Evolutionary conservation across 2,797 vertebrate genomes (phyloP), one percentile per base, ranked within the genome.

Genomic region (Propithecus perrieri): DNA sequence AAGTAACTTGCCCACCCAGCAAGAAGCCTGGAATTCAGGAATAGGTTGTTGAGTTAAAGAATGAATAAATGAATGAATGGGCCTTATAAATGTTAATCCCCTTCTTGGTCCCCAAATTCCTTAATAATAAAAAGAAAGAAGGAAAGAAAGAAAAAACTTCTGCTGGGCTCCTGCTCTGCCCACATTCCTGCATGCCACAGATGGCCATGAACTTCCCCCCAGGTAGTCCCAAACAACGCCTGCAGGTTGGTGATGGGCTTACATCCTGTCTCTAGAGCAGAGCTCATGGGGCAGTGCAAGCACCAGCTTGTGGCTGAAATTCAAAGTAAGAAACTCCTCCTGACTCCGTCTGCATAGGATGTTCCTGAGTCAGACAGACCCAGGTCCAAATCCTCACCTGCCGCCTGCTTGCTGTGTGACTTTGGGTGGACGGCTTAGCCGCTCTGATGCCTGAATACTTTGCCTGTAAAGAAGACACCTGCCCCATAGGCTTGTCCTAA

Each of bases 241-340:
- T 4, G 33, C 48, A 0, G 0, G 0, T 18, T 43, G 14, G 5
- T 13, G 20, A 43, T 7, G 15, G 1, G 1, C 43, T 74, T 35
- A 15, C 71, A 33, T 35, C 43, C 43, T 20, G 2, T 48, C 61
- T 65, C 38, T 4, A 28, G 41, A 55, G 5, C 43, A 4, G 43
- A 65, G 2, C 46, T 55, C 26, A 65, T 3, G 1, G 1, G 15
- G 8, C n/a, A 33, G 10, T 1, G 22, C 17, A 63, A 50, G 46
- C n/a, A 30, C 43, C 41, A 55, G 38, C 24, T 24, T 28, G 10
- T 15, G 59, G 43, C 43, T 65, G 20, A 50, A 2, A 3, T 7
- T 46, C 35, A 67, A 85, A 46, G 74, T 26, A n/a, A 72, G 69
- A 78, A 61, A 22, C 20, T 53, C 71, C n/a, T 18, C 6, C 20